These are phyloP conservation scores for Pygoscelis antarcticus DNA, from an alignment of 2,113 vertebrate species.

Conservation along the genomic window DNA sequence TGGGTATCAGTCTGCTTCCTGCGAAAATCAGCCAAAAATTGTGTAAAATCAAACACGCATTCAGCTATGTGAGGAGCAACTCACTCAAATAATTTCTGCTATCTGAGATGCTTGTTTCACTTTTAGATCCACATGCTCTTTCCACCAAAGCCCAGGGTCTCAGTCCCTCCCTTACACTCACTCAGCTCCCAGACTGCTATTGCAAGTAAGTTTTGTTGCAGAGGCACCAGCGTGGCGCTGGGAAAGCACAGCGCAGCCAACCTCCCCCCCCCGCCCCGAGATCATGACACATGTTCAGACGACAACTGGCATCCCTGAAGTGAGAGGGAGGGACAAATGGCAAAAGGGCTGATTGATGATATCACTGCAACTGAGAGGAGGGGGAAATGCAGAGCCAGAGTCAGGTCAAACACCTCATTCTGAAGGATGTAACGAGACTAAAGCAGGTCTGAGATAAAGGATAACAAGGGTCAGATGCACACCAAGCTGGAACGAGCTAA, in stretches of 20 bases:
- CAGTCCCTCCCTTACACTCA: background rate
- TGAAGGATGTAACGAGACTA: background rate
- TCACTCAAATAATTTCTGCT: background rate
- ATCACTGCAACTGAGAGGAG: background rate
- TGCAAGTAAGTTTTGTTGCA: background rate
- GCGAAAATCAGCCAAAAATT: background rate
- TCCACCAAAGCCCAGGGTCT: background rate
- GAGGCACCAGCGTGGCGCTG: background rate
- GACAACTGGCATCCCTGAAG: background rate
- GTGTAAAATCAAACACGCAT: background rate
- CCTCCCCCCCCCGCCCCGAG: background rate
- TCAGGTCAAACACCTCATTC: background rate
- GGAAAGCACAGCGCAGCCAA: background rate
- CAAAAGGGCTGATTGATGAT: background rate
- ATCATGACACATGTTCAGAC: constrained; percentile 15
- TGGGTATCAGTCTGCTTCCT: background rate
- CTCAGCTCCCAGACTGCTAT: background rate
- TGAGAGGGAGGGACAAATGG: constrained; percentile 21
- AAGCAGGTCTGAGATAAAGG: background rate
- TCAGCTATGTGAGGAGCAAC: background rate
- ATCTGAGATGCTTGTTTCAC: background rate
- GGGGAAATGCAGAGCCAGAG: background rate
- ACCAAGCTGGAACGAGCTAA: background rate
- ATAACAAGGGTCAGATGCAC: background rate
- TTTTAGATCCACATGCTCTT: background rate